Base-by-base conservation (phyloP, 1,140 invertebrate species). In the Heliconius himera region DNA sequence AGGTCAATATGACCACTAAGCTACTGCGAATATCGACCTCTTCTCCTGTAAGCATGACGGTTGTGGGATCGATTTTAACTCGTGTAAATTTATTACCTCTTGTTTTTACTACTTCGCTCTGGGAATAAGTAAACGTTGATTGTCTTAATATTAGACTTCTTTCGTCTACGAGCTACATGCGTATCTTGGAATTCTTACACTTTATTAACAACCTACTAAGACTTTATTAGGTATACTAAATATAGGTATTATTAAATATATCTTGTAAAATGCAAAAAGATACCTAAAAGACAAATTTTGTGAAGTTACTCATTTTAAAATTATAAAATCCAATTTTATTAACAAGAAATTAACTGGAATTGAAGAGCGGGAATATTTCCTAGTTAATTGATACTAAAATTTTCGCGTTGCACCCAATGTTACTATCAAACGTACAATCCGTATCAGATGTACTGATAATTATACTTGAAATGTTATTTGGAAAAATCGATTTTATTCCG, bases 341-440 rank as follows among this genome's bases (percentile, higher is more conserved):
- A 22, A 66, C 60, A 16, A 66, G 13, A 66, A 66, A 29, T 66
- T 29, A 66, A 66, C 22, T 3, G 11, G 11, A 66, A 66, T 29
- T 66, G 60, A 66, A 26, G 60, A 66, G 60, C 26, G 26, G 60
- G 29, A 66, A 66, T 66, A 66, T 66, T 66, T 66, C 13, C 60
- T 29, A 66, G 60, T 20, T 66, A 29, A 66, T 66, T 66, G 60
- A 29, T 60, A 22, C 1, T 56, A 73, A 73, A 56, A 54, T 77
- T 60, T 77, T 56, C 60, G 73, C 72, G 41, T 77, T 77, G 49
- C 49, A 56, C 29, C 36, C 38, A 73, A 74, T 73, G 36, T 46
- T n/a, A 29, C 26, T 66, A 66, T 66, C 60, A 66, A 66, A 66
- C 60, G 60, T 66, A 73, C 60, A 66, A 66, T 66, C 60, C 4